A percentile compares a stretch with the other conserved stretches of the same genome.
Evolutionary conservation across 2,888 invertebrate genomes (phyloP).

Genomic region (Agelastica alni): DNA sequence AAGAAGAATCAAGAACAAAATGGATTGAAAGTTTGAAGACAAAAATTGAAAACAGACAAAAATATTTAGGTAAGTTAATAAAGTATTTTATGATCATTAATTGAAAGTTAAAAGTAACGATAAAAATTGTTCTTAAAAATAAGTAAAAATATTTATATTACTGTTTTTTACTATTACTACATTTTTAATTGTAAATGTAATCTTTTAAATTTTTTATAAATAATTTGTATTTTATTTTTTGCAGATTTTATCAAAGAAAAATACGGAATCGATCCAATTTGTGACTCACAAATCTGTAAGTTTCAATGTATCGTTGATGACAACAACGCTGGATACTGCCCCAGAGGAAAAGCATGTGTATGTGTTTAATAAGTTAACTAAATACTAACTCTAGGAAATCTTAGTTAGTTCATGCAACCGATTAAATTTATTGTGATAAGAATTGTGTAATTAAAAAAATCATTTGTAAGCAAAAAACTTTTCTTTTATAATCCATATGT

Average conservation of each 20-base stretch:
- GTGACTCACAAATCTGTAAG: constrained; percentile 10
- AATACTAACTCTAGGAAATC: no score
- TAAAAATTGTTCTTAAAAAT: no score
- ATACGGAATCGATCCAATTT: constrained; percentile 3
- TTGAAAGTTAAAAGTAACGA: no score
- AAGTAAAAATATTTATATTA: no score
- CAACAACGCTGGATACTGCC: constrained; percentile 8
- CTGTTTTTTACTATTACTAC: no score
- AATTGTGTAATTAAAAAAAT: no score
- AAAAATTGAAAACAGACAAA: constrained; percentile 6
- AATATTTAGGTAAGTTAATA: constrained; percentile 16
- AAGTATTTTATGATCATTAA: no score
- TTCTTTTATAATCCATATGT: no score
- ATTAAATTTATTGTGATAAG: no score
- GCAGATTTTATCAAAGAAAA: constrained; percentile 10
- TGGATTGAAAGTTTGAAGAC: constrained; percentile 7
- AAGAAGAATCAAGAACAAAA: neutral
- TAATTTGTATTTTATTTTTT: neutral
- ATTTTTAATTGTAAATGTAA: no score
- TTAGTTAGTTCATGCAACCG: no score
- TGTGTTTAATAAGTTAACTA: constrained; percentile 8
- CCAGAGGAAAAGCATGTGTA: neutral
- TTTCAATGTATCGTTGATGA: constrained; percentile 3
- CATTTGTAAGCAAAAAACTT: no score
- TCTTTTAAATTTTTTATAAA: neutral